Evolutionary conservation across 1,140 invertebrate species (phyloP), one percentile per base, ranked within the genome.

Genomic region (Drosophila punjabiensis): DNA sequence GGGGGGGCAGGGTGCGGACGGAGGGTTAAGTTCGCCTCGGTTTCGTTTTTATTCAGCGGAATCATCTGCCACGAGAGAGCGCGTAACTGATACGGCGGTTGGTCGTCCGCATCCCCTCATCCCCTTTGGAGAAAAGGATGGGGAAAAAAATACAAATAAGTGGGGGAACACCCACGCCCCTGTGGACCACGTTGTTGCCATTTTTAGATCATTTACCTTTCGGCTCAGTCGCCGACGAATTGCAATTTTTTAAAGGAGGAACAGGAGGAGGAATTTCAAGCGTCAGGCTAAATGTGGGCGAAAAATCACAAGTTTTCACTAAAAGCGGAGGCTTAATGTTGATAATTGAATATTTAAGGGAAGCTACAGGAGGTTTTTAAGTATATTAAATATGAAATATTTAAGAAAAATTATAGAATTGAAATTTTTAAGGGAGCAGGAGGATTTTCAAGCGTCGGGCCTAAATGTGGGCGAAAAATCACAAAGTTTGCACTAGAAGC

Each of bases 1-100:
- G 35, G 45, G 41, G 39, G 41, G 39, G 53, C 53, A 41, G 43
- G 30, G 11, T 33, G 48, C 24, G 24, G 24, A 24, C 10, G 20
- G 70, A 69, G 68, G 68, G 70, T 74, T 71, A 71, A 71, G 55
- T 48, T 33, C 53, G 41, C 70, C 56, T 60, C 61, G 81, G 74
- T 73, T 85, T 81, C 78, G 64, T 56, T 76, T 82, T 76, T 65
- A 53, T 74, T 74, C 47, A 41, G 59, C 66, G 75, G 65, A 88
- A 88, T 88, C 84, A 83, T 83, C 69, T 75, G 81, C 81, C 78
- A 73, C 71, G 69, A 79, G 78, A 81, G 71, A 82, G 79, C 55
- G 76, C 71, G 83, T 82, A 80, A 87, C 83, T 77, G 83, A 87
- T 87, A 87, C 35, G 24, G 50, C 73, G 35, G 64, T 48, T 52